Conservation (phyloP, 2,797 vertebrate species). For the Novumbra hubbsi region DNA sequence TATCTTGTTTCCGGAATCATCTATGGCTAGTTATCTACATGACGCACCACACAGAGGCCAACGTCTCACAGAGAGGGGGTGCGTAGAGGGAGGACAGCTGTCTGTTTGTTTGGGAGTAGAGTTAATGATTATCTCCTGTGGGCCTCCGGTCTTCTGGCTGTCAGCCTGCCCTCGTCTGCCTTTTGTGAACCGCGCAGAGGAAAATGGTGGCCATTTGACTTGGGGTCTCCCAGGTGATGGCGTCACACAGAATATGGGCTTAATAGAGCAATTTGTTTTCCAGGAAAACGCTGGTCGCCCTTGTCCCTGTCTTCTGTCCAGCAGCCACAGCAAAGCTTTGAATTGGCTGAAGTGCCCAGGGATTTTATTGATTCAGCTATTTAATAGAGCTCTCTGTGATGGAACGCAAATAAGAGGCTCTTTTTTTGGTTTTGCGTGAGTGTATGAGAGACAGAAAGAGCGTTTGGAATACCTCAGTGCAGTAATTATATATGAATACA, state of each 20-base stretch:
- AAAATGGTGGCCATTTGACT: constrained; percentile 63
- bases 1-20: neutral
- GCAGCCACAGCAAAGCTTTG: constrained; percentile 48
- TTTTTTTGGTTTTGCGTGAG: neutral
- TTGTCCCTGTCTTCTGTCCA: constrained; percentile 4
- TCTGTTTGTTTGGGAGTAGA: constrained; percentile 32
- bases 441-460: constrained; percentile 12
- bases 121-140: constrained; percentile 48
- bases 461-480: neutral
- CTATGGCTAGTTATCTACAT: neutral
- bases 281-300: constrained; percentile 61
- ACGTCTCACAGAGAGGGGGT: neutral
- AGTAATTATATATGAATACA: neutral
- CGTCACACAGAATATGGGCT: constrained; percentile 65
- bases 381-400: constrained; percentile 50
- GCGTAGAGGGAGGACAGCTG: constrained; percentile 12
- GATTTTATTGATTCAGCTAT: constrained; percentile 65
- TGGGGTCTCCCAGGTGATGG: constrained; percentile 64
- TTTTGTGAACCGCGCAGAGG: constrained; percentile 47
- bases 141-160: neutral
- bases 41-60: neutral
- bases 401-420: constrained; percentile 58
- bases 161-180: constrained; percentile 32
- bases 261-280: constrained; percentile 82
- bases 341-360: constrained; percentile 60